A percentile compares a stretch with the other conserved stretches of the same genome.
phyloP scores from a whole-genome alignment of 1,140 invertebrate genomes.

The Ylistrum balloti region DNA sequence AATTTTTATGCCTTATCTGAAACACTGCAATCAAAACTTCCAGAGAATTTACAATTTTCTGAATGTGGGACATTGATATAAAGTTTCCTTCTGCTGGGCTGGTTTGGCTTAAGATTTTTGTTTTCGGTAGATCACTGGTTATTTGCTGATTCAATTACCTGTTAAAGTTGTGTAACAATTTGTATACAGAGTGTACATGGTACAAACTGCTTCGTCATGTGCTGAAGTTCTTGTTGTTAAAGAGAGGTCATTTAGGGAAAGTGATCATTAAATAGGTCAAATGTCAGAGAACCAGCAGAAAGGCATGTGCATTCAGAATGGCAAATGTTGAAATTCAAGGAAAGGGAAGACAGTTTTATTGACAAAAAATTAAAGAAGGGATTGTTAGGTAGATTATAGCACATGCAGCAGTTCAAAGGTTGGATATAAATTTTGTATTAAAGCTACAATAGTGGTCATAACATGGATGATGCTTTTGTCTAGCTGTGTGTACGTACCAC shows the following conservation, averaged over 20 bases:
- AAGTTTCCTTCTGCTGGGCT: too few relatives aligned
- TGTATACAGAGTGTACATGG: background rate
- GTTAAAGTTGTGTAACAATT: background rate
- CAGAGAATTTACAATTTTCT: too few relatives aligned
- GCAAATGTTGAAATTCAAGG: constrained; percentile 8
- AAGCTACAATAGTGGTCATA: background rate
- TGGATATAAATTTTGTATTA: background rate
- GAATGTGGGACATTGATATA: too few relatives aligned
- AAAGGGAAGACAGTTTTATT: constrained; percentile 3
- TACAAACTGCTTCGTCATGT: constrained; percentile 4
- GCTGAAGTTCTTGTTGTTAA: background rate
- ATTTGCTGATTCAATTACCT: too few relatives aligned
- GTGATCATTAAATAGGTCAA: constrained; percentile 20
- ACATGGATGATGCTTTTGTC: background rate
- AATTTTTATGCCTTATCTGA: too few relatives aligned
- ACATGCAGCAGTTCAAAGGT: background rate
- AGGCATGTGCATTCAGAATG: background rate
- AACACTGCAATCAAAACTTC: too few relatives aligned
- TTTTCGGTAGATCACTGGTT: too few relatives aligned
- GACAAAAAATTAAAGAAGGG: constrained; percentile 3
- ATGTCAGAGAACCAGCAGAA: background rate
- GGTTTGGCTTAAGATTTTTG: too few relatives aligned
- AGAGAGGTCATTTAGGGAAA: constrained; percentile 9
- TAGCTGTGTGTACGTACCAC: background rate
- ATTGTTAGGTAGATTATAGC: background rate